These are phyloP conservation scores for Aphidius gifuensis DNA, from an alignment of 1,140 invertebrate species.

Conservation along the genomic window DNA sequence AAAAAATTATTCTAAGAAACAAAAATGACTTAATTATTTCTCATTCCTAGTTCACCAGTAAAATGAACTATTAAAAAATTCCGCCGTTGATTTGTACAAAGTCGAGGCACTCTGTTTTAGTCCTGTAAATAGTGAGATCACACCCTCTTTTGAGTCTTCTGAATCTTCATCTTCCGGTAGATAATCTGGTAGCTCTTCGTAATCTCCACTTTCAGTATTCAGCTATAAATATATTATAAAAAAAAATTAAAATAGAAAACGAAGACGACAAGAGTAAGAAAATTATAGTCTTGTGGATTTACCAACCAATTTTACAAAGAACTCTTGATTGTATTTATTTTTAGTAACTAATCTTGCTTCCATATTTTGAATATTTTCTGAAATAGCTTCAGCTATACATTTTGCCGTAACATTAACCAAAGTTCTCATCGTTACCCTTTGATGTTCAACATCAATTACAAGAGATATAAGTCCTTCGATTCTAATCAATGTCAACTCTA, in stretches of 20 bases:
- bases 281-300: not conserved
- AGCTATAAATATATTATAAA: slow-evolving; percentile 32
- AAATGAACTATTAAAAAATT: slow-evolving; percentile 53
- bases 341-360: slow-evolving; percentile 52
- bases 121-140: slow-evolving; percentile 52
- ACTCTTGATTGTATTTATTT: slow-evolving; percentile 56
- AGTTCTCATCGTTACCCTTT: slow-evolving; percentile 53
- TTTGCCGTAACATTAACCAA: slow-evolving; percentile 48
- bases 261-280: not conserved
- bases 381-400: slow-evolving; percentile 52
- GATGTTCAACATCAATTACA: slow-evolving; percentile 54
- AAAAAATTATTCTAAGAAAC: too few species aligned
- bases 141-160: slow-evolving; percentile 48
- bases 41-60: slow-evolving; percentile 44
- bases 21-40: too few species aligned
- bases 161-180: slow-evolving; percentile 51
- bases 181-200: slow-evolving; percentile 51
- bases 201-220: slow-evolving; percentile 40
- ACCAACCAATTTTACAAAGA: slow-evolving; percentile 48
- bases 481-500: slow-evolving; percentile 50
- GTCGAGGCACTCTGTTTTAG: slow-evolving; percentile 52
- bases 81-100: slow-evolving; percentile 51
- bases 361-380: slow-evolving; percentile 47
- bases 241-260: not conserved
- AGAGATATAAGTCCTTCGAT: slow-evolving; percentile 53